Conservation (phyloP, 2,797 vertebrate genomes). For the Urophycis tenuis region DNA sequence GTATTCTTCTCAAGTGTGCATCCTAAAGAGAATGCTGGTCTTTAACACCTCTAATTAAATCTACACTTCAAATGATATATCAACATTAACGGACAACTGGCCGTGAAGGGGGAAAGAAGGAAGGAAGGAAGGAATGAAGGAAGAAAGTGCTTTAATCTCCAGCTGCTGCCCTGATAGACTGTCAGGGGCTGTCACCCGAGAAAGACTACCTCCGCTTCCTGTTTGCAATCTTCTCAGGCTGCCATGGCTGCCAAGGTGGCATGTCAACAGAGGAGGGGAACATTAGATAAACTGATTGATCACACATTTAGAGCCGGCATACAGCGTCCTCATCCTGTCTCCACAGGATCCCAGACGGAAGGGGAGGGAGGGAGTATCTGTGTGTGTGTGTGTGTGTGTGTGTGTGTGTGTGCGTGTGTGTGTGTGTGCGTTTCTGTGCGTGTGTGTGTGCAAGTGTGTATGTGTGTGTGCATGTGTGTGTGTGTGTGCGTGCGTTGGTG, state of each 20-base stretch:
- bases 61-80: background rate
- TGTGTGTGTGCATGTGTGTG: too few species aligned
- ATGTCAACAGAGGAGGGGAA: constrained; percentile 2
- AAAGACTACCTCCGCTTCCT: background rate
- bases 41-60: background rate
- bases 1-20: background rate
- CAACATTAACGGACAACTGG: background rate
- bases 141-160: background rate
- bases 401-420: too few species aligned
- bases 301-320: background rate
- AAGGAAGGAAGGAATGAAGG: background rate
- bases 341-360: background rate
- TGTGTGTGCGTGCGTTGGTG: background rate
- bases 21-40: background rate
- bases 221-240: constrained; percentile 2
- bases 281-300: constrained; percentile 3
- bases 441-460: too few species aligned
- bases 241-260: constrained; percentile 2
- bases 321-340: background rate
- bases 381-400: too few species aligned
- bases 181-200: constrained; percentile 2
- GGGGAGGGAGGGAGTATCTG: too few species aligned
- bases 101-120: background rate
- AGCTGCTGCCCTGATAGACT: background rate
- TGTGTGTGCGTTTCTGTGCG: too few species aligned